Base-by-base conservation (phyloP, 2,797 vertebrate genomes). In the Argyrosomus regius region DNA sequence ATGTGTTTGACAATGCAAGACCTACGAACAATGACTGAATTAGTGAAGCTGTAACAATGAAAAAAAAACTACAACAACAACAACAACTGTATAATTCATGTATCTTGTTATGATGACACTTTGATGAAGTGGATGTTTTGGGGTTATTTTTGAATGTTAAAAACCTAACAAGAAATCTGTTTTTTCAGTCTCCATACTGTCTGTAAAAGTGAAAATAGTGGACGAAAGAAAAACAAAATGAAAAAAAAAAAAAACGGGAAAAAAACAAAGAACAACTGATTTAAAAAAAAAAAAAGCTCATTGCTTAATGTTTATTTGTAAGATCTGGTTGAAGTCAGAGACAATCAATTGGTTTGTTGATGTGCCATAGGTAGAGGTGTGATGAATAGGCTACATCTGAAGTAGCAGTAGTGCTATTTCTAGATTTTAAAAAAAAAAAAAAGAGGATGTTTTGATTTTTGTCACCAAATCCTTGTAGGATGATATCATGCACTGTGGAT, bases 331-430 rank as follows among this genome's bases (percentile, higher is more conserved):
- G 52, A 84, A 87, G 80, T 92, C 86, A 87, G 92, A 94, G 95
- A 96, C 95, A 95, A 96, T 96, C 95, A 95, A 90, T 80, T 83
- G 83, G 80, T 93, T 90, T 87, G 83, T 91, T 91, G 81, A 89
- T 80, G 91, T 94, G 90, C 90, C 91, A 92, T 93, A 92, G 80
- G 45, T 90, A 77, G 83, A 87, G 78, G 80, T 84, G 81, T 86
- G 80, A 69, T 76, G 53, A 81, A 31, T 81, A 85, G 78, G 77
- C 48, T 26, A 73, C 82, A 82, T 80, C 85, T 49, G 65, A 85
- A 58, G 66, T 72, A 82, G 79, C 73, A 45, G 64, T 87, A 87
- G 73, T 77, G 67, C 22, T 57, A 61, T 53, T 77, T 82, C 62
- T 85, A 86, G 73, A 75, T 43, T 77, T 41, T 0, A 52, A 75